Conservation (phyloP, 2,888 invertebrate genomes). For the Chromoteleia sp. region DNA sequence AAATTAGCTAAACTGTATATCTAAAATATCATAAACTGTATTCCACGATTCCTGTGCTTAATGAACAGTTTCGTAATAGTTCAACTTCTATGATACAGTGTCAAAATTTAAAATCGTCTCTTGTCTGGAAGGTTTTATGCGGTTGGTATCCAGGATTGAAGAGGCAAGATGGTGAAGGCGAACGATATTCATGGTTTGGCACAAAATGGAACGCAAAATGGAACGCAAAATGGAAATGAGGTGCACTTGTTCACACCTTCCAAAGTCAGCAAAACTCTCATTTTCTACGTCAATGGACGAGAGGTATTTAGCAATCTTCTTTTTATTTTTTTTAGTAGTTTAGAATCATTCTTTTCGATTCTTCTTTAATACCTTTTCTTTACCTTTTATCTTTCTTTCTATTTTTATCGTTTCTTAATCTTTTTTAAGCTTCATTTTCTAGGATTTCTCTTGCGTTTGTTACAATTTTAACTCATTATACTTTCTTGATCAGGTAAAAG, state of each 20-base stretch:
- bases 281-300: slow-evolving; percentile 87
- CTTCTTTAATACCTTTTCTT: too few species aligned
- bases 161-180: slow-evolving; percentile 6
- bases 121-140: background rate
- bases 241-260: slow-evolving; percentile 4
- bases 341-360: too few species aligned
- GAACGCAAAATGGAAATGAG: slow-evolving; percentile 11
- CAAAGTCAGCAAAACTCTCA: slow-evolving; percentile 78
- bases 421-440: background rate
- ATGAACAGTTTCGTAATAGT: too few species aligned
- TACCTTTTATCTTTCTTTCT: too few species aligned
- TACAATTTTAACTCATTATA: background rate
- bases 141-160: background rate
- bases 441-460: too few species aligned
- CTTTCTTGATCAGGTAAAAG: slow-evolving; percentile 87
- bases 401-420: too few species aligned
- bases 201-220: slow-evolving; percentile 3
- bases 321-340: background rate
- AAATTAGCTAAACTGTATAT: too few species aligned
- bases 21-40: too few species aligned
- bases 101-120: too few species aligned
- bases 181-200: background rate
- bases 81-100: too few species aligned
- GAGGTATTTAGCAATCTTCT: slow-evolving; percentile 84
- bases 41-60: too few species aligned